These are phyloP conservation scores for Oligia strigilis DNA, from an alignment of 2,888 invertebrate species.

Conservation along the genomic window DNA sequence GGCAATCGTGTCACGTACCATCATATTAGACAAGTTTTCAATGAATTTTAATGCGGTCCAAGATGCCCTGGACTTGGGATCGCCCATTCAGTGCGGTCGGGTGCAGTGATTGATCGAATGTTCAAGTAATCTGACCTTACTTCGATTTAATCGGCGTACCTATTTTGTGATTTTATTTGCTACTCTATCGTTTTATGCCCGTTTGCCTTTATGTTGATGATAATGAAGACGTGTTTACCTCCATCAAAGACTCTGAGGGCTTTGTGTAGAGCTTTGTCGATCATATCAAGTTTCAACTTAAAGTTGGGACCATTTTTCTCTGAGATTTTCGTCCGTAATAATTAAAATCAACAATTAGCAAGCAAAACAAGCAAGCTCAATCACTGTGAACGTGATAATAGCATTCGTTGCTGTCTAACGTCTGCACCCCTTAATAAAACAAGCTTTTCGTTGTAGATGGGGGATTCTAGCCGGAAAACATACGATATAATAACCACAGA, in stretches of 20 bases:
- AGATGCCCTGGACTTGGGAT: constrained; percentile 55
- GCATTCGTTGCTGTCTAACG: constrained; percentile 16
- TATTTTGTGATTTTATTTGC: constrained; percentile 45
- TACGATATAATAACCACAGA: neutral
- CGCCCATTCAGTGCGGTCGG: constrained; percentile 53
- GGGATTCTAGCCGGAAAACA: neutral
- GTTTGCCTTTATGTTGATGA: constrained; percentile 27
- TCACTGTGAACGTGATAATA: constrained; percentile 22
- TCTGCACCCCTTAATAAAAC: constrained; percentile 41
- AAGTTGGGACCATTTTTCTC: neutral
- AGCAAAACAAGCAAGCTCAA: constrained; percentile 28
- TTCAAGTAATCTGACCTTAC: constrained; percentile 57
- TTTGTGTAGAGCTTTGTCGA: neutral
- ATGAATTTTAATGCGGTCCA: constrained; percentile 81
- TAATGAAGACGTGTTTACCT: constrained; percentile 36
- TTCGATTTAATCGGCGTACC: constrained; percentile 44
- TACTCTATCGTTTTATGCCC: constrained; percentile 35
- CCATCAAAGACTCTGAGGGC: neutral
- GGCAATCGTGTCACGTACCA: constrained; percentile 75
- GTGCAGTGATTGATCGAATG: constrained; percentile 67
- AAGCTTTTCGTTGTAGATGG: constrained; percentile 5
- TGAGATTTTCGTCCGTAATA: constrained; percentile 3
- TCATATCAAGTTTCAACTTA: neutral
- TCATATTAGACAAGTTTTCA: constrained; percentile 82
- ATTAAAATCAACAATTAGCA: constrained; percentile 38